Base-by-base conservation (phyloP, 2,888 invertebrate genomes). In the Cataglyphis rosenhaueri region DNA sequence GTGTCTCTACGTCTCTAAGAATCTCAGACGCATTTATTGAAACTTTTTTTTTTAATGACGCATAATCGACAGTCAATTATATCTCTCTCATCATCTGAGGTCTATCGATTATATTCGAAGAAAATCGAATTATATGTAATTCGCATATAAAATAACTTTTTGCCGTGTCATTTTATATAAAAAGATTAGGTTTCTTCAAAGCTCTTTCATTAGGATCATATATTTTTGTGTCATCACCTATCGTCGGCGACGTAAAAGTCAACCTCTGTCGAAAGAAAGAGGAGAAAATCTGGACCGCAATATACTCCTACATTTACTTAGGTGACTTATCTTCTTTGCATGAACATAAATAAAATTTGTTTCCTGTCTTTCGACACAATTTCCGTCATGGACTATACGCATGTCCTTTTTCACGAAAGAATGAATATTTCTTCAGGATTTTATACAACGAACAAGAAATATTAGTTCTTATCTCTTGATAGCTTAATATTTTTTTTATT, bases 271-370 rank as follows among this genome's bases (percentile, higher is more conserved):
- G 10, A 12, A 9, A 44, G 44, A 78, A 21, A 41, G 18, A 78
- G 61, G 44, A 70, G 59, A 79, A 68, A 70, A 70, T 18, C 57
- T 70, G 21, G 18, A 61, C 78, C 70, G 70, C 78, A 79, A 79
- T 78, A 68, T 78, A 68, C 78, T 68, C 35, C 35, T 25, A 44
- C 70, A 70, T 79, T 68, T 44, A 70, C 44, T 57, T 57, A 32
- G 57, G 32, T 79, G 78, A 79, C 70, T 79, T 70, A 70, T 44
- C 59, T 70, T 4, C 44, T 57, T 57, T 35, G 8, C 12, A 44
- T 35, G 68, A 68, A 12, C 70, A 79, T 79, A 70, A 79, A 79
- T 79, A 70, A 70, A 79, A 79, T 79, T 78, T 68, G 32, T 59
- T 57, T 15, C 44, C 21, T 44, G 68, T 68, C 57, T 79, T 70